phyloP scores from a whole-genome alignment of 2,113 vertebrate genomes.

The Tyto alba region DNA sequence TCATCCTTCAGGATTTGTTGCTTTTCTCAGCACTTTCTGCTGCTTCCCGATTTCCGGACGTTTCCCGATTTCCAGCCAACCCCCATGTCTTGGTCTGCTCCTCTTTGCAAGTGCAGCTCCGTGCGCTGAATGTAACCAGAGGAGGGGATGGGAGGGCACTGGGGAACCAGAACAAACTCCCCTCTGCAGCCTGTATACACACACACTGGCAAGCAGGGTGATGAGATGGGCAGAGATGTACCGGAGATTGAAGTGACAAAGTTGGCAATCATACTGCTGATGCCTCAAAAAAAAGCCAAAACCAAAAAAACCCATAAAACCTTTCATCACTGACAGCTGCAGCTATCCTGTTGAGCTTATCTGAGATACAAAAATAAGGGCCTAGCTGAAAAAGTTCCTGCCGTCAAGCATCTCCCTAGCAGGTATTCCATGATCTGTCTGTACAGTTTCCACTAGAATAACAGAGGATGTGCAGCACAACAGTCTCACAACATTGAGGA shows the following conservation, averaged over 20 bases:
- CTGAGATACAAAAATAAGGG: neutral
- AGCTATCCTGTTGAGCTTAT: neutral
- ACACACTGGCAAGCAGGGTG: neutral
- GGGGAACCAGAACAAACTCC: neutral
- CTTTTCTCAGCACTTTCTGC: neutral
- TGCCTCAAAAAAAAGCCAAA: neutral
- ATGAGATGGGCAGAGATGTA: neutral
- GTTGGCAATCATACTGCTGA: neutral
- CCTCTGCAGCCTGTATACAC: neutral
- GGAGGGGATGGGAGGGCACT: neutral
- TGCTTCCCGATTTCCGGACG: neutral
- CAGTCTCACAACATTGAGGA: neutral
- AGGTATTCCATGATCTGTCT: neutral
- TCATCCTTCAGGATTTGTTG: neutral
- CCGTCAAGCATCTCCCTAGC: neutral
- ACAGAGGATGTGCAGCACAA: neutral
- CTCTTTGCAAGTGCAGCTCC: neutral
- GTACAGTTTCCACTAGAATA: neutral
- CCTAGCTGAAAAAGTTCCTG: neutral
- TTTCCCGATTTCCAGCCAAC: neutral
- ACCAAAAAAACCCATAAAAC: neutral
- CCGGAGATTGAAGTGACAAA: neutral
- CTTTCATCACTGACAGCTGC: neutral
- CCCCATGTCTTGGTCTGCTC: neutral
- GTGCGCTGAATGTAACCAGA: neutral